Conservation (phyloP, 2,888 invertebrate species). For the Tetropium fuscum region DNA sequence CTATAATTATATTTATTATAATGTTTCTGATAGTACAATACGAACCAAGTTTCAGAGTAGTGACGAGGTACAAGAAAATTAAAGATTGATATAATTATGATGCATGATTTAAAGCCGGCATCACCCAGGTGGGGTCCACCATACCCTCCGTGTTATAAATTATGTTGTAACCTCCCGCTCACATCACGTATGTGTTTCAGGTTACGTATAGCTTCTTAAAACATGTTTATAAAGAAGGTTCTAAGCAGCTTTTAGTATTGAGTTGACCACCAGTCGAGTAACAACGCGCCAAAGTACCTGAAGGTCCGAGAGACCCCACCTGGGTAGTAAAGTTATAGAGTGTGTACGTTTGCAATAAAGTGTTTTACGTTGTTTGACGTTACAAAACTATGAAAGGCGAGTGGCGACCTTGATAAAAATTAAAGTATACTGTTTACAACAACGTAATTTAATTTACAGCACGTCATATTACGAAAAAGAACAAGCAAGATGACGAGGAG, state of each 20-base stretch:
- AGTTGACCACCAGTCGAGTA: neutral
- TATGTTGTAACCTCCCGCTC: neutral
- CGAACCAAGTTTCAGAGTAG: too few relatives aligned
- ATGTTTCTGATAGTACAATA: too few relatives aligned
- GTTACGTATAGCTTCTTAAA: constrained; percentile 1
- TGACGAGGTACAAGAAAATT: too few relatives aligned
- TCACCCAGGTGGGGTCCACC: neutral
- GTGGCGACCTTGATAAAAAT: neutral
- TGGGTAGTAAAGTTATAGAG: neutral
- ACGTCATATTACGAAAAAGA: neutral
- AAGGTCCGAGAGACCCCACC: neutral
- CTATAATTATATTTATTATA: too few relatives aligned
- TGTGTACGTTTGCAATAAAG: too few relatives aligned
- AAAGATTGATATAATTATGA: too few relatives aligned
- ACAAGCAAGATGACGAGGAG: neutral
- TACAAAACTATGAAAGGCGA: neutral
- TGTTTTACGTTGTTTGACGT: too few relatives aligned
- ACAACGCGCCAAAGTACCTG: neutral
- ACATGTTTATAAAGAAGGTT: neutral
- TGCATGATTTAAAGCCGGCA: neutral
- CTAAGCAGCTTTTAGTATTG: neutral
- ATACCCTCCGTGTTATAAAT: neutral
- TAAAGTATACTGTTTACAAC: neutral
- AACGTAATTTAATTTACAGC: neutral
- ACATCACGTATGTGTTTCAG: neutral